Percentiles rank a stretch among this genome's conserved stretches.
Conservation (phyloP, 2,888 invertebrate species). For the Acholoe squamosa region DNA sequence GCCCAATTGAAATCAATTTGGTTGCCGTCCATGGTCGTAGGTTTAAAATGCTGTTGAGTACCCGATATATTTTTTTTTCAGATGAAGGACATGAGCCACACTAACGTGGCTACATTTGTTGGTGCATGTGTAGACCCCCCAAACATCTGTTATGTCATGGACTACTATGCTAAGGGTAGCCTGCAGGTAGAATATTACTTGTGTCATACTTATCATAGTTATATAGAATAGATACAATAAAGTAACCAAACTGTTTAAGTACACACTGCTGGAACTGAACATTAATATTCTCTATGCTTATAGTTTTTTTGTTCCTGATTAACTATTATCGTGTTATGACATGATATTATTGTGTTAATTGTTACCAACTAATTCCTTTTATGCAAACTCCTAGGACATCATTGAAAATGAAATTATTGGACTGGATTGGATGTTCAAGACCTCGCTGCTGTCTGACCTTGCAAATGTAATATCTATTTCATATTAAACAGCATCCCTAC, state of each 20-base stretch:
- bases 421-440: slow-evolving; percentile 59
- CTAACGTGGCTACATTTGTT: slow-evolving; percentile 92
- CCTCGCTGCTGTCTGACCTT: slow-evolving; percentile 40
- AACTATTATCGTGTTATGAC: too few relatives aligned
- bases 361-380: background rate
- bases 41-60: background rate
- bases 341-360: too few relatives aligned
- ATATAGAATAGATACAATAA: too few relatives aligned
- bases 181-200: slow-evolving; percentile 81
- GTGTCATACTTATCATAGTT: too few relatives aligned
- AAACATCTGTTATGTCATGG: slow-evolving; percentile 89
- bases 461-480: slow-evolving; percentile 12
- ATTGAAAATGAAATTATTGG: slow-evolving; percentile 53
- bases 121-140: slow-evolving; percentile 92
- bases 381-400: slow-evolving; percentile 49
- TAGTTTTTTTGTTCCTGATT: too few relatives aligned
- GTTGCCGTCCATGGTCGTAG: background rate
- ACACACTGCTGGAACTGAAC: too few relatives aligned
- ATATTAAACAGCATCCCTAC: too few relatives aligned
- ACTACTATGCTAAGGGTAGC: slow-evolving; percentile 92
- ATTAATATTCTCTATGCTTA: too few relatives aligned
- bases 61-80: slow-evolving; percentile 83
- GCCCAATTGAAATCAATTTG: background rate
- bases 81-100: slow-evolving; percentile 93
- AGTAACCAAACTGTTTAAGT: too few relatives aligned